Evolutionary conservation across 2,113 vertebrate genomes (phyloP).

Genomic region (Heterochromis multidens): DNA sequence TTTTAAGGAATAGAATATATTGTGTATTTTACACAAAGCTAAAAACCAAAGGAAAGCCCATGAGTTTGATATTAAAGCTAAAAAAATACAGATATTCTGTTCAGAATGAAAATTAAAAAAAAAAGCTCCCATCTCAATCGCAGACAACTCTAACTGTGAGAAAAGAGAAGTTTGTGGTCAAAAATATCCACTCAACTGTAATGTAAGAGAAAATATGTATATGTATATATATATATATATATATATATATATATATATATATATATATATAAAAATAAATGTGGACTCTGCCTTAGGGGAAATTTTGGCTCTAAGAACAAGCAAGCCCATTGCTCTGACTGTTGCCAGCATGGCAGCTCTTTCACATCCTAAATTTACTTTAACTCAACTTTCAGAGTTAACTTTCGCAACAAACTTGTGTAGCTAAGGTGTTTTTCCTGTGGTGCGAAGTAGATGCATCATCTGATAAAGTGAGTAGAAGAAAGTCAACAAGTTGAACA

Average conservation of each 20-base stretch:
- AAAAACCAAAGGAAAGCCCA: neutral
- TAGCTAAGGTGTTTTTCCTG: conserved; percentile 50
- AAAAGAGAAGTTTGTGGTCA: neutral
- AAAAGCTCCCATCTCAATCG: neutral
- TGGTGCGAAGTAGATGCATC: conserved; percentile 21
- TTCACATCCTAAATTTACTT: conserved; percentile 15
- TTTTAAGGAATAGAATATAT: neutral
- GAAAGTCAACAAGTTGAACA: conserved; percentile 23
- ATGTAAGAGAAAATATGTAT: neutral
- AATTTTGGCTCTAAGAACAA: conserved; percentile 14
- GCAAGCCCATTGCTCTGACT: conserved; percentile 14
- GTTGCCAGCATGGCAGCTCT: conserved; percentile 36
- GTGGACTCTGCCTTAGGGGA: conserved; percentile 2
- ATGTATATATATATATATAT: too few relatives aligned
- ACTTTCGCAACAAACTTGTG: conserved; percentile 55
- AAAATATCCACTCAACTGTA: conserved; percentile 39
- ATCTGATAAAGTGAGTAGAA: conserved; percentile 5
- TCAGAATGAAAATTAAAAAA: neutral
- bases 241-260: too few relatives aligned
- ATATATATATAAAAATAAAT: too few relatives aligned
- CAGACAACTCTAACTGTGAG: neutral
- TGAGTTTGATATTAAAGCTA: neutral
- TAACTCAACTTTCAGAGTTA: conserved; percentile 10
- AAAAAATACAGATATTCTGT: neutral
- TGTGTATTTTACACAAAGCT: neutral